phyloP scores from a whole-genome alignment of 2,113 vertebrate species.

The Pangasianodon hypophthalmus region DNA sequence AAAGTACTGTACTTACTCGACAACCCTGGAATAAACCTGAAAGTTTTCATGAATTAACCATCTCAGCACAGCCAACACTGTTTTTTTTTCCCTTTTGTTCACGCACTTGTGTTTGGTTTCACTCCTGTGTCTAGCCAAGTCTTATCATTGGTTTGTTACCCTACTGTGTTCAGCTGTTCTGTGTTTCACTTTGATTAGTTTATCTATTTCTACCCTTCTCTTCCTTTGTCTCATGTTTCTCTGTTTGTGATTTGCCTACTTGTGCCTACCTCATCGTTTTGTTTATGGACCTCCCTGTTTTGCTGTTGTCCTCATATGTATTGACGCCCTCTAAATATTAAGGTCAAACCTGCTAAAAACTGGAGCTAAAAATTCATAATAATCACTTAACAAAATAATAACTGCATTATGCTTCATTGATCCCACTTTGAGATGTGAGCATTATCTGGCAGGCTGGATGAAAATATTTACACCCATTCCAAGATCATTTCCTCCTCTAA shows the following conservation, averaged over 20 bases:
- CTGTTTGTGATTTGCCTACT: background rate
- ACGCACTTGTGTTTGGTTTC: background rate
- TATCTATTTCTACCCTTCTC: background rate
- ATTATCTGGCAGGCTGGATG: conserved; percentile 57
- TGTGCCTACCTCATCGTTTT: background rate
- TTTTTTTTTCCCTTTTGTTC: background rate
- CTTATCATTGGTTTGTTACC: background rate
- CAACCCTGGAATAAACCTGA: background rate
- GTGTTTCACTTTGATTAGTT: background rate
- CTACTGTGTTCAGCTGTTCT: background rate
- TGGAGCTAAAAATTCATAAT: background rate
- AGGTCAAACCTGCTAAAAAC: background rate
- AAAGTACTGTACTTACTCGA: conserved; percentile 57
- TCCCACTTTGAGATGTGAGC: background rate
- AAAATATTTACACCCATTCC: conserved; percentile 53
- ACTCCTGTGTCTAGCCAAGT: background rate
- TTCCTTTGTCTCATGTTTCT: background rate
- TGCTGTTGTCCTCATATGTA: background rate
- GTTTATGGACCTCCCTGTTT: background rate
- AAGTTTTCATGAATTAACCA: background rate
- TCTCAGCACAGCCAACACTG: background rate
- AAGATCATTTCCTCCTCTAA: conserved; percentile 49
- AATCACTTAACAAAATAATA: background rate
- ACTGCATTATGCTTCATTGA: background rate
- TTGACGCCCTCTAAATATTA: background rate